Evolutionary conservation across 2,888 invertebrate genomes (phyloP).

Genomic region (Epistrophella euchroma): DNA sequence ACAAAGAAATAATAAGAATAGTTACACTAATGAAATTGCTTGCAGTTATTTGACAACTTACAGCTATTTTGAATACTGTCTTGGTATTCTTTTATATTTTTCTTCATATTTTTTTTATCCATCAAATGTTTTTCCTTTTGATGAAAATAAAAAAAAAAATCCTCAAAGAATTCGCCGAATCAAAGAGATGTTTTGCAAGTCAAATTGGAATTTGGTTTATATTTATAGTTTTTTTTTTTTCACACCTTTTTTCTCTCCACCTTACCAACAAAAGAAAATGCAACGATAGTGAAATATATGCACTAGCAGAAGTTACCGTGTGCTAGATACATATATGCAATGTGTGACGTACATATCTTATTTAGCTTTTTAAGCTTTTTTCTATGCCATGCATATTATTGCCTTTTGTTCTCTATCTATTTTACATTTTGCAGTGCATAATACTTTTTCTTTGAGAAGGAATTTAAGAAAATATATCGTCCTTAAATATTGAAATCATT

Average conservation of each 20-base stretch:
- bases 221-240: constrained; percentile 52
- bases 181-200: constrained; percentile 67
- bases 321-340: neutral
- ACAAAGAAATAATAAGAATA: neutral
- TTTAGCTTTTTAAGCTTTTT: neutral
- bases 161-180: constrained; percentile 54
- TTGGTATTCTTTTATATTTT: neutral
- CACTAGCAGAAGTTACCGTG: too few relatives aligned
- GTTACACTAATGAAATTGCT: neutral
- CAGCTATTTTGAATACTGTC: neutral
- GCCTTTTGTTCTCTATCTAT: neutral
- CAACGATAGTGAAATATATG: too few relatives aligned
- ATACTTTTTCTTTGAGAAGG: neutral
- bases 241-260: neutral
- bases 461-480: too few relatives aligned
- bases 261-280: neutral
- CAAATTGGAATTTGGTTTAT: constrained; percentile 68
- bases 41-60: neutral
- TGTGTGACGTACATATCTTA: neutral
- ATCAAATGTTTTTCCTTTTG: neutral
- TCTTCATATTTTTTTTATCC: neutral
- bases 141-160: constrained; percentile 16
- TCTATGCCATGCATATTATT: neutral
- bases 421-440: neutral
- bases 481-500: too few relatives aligned